These are phyloP conservation scores for Lycia hirtaria DNA, from an alignment of 2,888 invertebrate genomes.

Conservation along the genomic window DNA sequence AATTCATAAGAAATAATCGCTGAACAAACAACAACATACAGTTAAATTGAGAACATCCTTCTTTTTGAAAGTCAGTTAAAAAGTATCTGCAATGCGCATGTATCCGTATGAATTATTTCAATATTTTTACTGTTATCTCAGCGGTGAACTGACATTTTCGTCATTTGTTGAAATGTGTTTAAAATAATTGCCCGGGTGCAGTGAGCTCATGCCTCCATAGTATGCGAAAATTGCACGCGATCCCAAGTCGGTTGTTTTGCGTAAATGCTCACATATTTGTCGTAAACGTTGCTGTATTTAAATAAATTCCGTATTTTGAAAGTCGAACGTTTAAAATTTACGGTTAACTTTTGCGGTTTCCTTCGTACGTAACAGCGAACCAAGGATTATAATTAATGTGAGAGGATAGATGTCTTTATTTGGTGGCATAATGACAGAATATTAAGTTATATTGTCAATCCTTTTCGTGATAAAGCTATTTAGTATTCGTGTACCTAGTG, in stretches of 20 bases:
- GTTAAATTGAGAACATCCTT: too few relatives aligned
- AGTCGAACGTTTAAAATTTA: constrained; percentile 51
- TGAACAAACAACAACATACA: too few relatives aligned
- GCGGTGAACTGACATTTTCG: constrained; percentile 77
- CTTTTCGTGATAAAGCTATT: too few relatives aligned
- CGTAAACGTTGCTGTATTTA: constrained; percentile 68
- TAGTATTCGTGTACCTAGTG: too few relatives aligned
- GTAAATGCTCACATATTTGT: constrained; percentile 84
- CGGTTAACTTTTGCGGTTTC: constrained; percentile 55
- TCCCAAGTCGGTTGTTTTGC: constrained; percentile 69
- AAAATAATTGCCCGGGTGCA: constrained; percentile 81
- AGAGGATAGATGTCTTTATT: constrained; percentile 5
- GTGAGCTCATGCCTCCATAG: constrained; percentile 74
- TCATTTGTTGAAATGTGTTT: constrained; percentile 85
- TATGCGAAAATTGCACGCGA: constrained; percentile 81
- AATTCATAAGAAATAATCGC: too few relatives aligned
- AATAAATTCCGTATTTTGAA: constrained; percentile 56
- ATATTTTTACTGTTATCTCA: constrained; percentile 70
- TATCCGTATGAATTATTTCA: constrained; percentile 57
- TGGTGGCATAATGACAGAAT: too few relatives aligned
- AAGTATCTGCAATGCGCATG: background rate
- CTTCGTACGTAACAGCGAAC: background rate
- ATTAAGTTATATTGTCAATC: too few relatives aligned
- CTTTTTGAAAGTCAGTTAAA: too few relatives aligned
- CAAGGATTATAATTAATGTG: background rate